A percentile compares a stretch with the other conserved stretches of the same genome.
phyloP scores from a whole-genome alignment of 2,113 vertebrate genomes.

The Azemiops feae region DNA sequence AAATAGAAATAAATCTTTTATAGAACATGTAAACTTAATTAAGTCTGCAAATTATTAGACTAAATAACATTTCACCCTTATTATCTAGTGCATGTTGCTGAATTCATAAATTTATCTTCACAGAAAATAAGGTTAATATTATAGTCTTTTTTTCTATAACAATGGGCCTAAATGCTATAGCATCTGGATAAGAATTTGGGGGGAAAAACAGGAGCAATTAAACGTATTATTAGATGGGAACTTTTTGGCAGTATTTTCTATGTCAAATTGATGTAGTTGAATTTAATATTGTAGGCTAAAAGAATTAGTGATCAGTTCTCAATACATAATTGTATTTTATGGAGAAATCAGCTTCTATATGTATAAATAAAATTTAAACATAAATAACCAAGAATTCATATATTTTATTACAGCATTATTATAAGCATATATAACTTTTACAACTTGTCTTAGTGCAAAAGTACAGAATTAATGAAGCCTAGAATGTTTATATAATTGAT shows the following conservation, averaged over 20 bases:
- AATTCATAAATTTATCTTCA: background rate
- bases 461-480: background rate
- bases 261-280: background rate
- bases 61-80: background rate
- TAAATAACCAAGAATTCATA: background rate
- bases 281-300: background rate
- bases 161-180: background rate
- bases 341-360: background rate
- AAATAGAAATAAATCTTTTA: background rate
- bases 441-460: background rate
- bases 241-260: background rate
- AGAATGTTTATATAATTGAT: background rate
- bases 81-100: background rate
- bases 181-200: background rate
- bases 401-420: background rate
- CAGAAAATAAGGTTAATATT: background rate
- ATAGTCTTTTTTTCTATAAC: background rate
- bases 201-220: background rate
- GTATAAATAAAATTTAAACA: background rate
- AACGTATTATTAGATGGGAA: background rate
- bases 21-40: background rate
- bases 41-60: background rate
- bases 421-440: background rate
- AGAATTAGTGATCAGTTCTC: background rate
- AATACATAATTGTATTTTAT: background rate